A percentile compares a stretch with the other conserved stretches of the same genome.
phyloP scores from a whole-genome alignment of 2,797 vertebrate genomes.

The Decapterus maruadsi region DNA sequence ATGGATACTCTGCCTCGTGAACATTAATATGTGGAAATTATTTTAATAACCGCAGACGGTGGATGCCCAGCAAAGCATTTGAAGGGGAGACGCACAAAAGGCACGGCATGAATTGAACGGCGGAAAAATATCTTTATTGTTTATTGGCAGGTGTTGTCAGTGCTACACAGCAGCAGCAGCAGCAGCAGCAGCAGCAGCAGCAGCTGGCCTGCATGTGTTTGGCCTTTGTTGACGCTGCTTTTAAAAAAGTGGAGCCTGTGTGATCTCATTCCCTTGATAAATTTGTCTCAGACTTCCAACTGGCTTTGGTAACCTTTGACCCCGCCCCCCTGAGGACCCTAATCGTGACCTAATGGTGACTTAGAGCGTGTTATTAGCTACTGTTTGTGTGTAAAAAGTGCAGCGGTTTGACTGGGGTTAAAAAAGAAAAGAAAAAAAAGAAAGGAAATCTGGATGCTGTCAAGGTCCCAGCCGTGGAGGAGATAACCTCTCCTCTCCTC shows the following conservation, averaged over 20 bases:
- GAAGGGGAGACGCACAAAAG: slow-evolving; percentile 26
- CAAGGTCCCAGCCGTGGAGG: slow-evolving; percentile 49
- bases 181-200: slow-evolving; percentile 35
- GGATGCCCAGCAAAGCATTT: slow-evolving; percentile 48
- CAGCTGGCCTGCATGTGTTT: slow-evolving; percentile 85
- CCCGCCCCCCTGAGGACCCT: slow-evolving; percentile 78
- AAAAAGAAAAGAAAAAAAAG: not conserved
- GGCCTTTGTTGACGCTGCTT: slow-evolving; percentile 84
- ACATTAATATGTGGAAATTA: slow-evolving; percentile 66
- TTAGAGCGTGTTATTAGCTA: slow-evolving; percentile 58
- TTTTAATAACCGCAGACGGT: slow-evolving; percentile 55
- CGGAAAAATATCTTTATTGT: slow-evolving; percentile 52
- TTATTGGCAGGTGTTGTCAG: slow-evolving; percentile 82
- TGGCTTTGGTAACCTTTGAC: slow-evolving; percentile 85
- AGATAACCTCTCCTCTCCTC: slow-evolving; percentile 60
- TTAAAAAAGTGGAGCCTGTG: slow-evolving; percentile 85
- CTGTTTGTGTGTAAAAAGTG: slow-evolving; percentile 49
- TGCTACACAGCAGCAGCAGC: slow-evolving; percentile 69
- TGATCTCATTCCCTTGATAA: slow-evolving; percentile 86
- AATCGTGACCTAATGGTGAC: slow-evolving; percentile 76
- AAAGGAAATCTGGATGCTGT: slow-evolving; percentile 26
- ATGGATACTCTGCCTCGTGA: slow-evolving; percentile 64
- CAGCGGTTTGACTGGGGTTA: slow-evolving; percentile 42
- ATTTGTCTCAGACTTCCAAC: slow-evolving; percentile 84
- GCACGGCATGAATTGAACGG: slow-evolving; percentile 33